Evolutionary conservation across 92 coral and sea anemone species (phyloP).

Genomic region (Micromussa lordhowensis): DNA sequence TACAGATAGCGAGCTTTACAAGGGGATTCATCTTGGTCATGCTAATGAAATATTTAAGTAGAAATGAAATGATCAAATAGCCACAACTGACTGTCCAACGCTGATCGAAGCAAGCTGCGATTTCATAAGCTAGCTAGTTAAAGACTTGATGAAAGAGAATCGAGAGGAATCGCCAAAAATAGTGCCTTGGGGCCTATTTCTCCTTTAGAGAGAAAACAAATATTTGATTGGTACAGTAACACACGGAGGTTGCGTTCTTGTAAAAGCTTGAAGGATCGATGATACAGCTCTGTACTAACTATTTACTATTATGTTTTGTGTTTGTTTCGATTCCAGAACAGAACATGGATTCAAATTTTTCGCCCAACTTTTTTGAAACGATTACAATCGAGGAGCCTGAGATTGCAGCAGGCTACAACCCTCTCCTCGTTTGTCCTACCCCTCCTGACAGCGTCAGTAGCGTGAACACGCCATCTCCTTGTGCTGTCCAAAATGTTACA

Average conservation of each 20-base stretch:
- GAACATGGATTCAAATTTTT: neutral
- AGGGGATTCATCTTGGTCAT: neutral
- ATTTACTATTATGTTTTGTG: neutral
- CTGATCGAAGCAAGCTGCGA: neutral
- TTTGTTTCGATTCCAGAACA: neutral
- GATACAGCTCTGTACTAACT: neutral
- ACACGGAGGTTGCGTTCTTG: neutral
- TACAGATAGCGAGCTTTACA: neutral
- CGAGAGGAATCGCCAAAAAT: neutral
- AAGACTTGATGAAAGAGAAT: neutral
- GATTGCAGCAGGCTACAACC: neutral
- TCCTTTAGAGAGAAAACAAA: neutral
- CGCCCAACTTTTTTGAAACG: neutral
- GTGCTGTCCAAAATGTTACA: neutral
- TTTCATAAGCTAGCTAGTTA: neutral
- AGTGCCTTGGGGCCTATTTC: neutral
- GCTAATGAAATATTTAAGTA: neutral
- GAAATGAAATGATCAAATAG: neutral
- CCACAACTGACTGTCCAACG: neutral
- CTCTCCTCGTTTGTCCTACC: neutral
- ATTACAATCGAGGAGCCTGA: neutral
- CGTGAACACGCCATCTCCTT: conserved; percentile 24
- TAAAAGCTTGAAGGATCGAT: neutral
- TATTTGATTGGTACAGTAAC: neutral
- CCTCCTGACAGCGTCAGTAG: conserved; percentile 42